Evolutionary conservation across 2,113 vertebrate species (phyloP).

Genomic region (Pygoscelis antarcticus): DNA sequence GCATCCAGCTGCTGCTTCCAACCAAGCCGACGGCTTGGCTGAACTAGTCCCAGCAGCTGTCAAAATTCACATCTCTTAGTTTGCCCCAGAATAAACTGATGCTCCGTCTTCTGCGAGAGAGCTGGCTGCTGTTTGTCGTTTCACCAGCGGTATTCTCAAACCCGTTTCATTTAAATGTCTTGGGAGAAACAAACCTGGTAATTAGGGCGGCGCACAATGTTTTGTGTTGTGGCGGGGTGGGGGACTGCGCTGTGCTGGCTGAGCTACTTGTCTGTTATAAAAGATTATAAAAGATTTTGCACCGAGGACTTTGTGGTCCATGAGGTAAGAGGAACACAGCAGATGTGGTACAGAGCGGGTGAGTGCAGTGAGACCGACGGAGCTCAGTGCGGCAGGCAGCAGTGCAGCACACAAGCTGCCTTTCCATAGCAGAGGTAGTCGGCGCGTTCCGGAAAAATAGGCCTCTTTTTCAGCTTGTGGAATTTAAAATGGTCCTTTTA

Average conservation of each 20-base stretch:
- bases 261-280: accelerated
- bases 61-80: not conserved
- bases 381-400: not conserved
- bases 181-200: not conserved
- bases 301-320: accelerated
- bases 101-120: not conserved
- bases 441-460: accelerated
- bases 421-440: not conserved
- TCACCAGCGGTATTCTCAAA: accelerated
- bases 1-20: not conserved
- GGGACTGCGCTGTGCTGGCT: not conserved
- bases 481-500: not conserved
- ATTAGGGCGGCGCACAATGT: accelerated
- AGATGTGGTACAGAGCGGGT: not conserved
- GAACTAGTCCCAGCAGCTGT: not conserved
- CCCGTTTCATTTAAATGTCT: not conserved
- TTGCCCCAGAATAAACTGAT: not conserved
- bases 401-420: not conserved
- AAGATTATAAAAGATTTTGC: not conserved
- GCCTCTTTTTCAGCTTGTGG: not conserved
- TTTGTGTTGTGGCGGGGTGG: no score
- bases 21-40: not conserved
- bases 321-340: not conserved
- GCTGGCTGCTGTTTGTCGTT: not conserved
- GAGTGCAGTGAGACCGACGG: accelerated